A percentile compares a stretch with the other conserved stretches of the same genome.
phyloP scores from a whole-genome alignment of 2,888 invertebrate species.

The Hydrotaea diabolus region DNA sequence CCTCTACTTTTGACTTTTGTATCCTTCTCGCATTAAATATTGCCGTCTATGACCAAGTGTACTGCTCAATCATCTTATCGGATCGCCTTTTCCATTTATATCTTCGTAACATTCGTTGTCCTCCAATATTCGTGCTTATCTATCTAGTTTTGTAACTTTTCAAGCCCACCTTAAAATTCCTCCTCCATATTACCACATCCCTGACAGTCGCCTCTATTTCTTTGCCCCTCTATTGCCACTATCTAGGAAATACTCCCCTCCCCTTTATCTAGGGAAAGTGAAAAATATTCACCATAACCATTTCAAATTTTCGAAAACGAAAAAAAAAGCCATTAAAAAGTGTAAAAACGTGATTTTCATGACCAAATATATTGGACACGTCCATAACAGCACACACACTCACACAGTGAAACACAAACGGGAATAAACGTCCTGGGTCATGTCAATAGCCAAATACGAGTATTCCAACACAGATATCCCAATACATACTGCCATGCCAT shows the following conservation, averaged over 20 bases:
- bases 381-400: background rate
- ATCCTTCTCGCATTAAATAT: too few species aligned
- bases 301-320: conserved; percentile 2
- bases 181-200: background rate
- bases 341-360: conserved; percentile 48
- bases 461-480: background rate
- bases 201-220: too few species aligned
- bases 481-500: background rate
- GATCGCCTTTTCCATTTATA: too few species aligned
- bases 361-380: conserved; percentile 13
- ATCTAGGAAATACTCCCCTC: background rate
- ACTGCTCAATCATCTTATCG: too few species aligned
- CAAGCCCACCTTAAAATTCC: too few species aligned
- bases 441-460: background rate
- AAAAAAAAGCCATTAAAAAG: conserved; percentile 11
- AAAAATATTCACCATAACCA: background rate
- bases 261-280: background rate
- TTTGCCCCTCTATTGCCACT: background rate
- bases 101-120: too few species aligned
- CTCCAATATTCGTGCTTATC: too few species aligned
- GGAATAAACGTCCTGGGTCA: background rate
- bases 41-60: too few species aligned
- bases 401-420: background rate
- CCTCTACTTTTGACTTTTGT: too few species aligned
- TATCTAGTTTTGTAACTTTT: too few species aligned